Evolutionary conservation across 2,797 vertebrate species (phyloP).

Genomic region (Brachyalestes nurse): DNA sequence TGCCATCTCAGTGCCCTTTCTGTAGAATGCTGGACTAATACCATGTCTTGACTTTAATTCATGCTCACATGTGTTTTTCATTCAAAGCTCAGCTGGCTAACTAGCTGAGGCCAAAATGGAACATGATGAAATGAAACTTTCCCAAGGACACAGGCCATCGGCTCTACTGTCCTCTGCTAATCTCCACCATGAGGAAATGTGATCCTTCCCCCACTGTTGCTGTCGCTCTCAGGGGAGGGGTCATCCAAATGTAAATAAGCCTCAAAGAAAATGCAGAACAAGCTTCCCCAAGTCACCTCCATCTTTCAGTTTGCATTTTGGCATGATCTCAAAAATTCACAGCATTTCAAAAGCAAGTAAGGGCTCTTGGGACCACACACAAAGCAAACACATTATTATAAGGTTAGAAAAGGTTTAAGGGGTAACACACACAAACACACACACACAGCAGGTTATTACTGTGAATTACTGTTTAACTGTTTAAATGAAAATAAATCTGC

Average conservation of each 20-base stretch:
- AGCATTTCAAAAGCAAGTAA: constrained; percentile 17
- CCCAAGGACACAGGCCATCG: constrained; percentile 63
- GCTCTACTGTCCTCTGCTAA: constrained; percentile 59
- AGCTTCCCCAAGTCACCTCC: constrained; percentile 45
- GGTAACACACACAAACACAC: constrained; percentile 10
- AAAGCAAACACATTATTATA: constrained; percentile 40
- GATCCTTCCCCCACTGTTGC: constrained; percentile 62
- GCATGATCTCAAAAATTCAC: constrained; percentile 30
- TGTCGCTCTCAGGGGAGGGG: constrained; percentile 48
- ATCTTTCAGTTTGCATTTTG: constrained; percentile 31
- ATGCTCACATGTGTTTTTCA: constrained; percentile 49
- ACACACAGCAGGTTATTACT: constrained; percentile 46
- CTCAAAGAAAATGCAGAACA: background rate
- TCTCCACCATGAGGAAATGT: constrained; percentile 63
- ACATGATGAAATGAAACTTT: constrained; percentile 51
- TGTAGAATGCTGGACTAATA: constrained; percentile 40
- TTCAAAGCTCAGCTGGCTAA: constrained; percentile 58
- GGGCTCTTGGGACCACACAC: constrained; percentile 30
- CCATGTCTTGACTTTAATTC: constrained; percentile 54
- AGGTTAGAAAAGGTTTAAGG: constrained; percentile 24
- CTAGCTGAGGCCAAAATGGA: constrained; percentile 45
- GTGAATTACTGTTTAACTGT: constrained; percentile 48
- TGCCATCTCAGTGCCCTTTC: constrained; percentile 50
- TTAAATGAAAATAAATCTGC: constrained; percentile 39
- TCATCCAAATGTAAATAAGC: constrained; percentile 54